These are phyloP conservation scores for Cartodere bifasciata DNA, from an alignment of 2,888 invertebrate genomes.

Conservation along the genomic window DNA sequence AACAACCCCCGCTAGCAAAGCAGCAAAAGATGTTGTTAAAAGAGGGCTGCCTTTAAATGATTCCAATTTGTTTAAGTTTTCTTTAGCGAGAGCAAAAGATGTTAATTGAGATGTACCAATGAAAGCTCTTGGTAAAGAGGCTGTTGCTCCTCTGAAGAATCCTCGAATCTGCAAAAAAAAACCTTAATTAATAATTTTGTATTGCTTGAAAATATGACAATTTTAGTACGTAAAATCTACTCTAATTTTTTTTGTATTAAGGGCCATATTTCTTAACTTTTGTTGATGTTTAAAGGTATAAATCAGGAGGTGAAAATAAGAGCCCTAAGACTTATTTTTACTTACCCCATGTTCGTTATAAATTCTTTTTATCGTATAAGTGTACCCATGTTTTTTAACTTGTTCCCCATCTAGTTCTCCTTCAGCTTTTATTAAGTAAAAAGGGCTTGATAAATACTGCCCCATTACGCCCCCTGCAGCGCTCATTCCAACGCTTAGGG, in stretches of 20 bases:
- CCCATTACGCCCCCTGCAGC: constrained; percentile 55
- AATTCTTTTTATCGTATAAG: constrained; percentile 39
- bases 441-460: constrained; percentile 58
- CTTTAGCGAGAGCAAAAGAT: constrained; percentile 55
- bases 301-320: too few relatives aligned
- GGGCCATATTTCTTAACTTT: too few relatives aligned
- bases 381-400: constrained; percentile 35
- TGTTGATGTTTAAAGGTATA: too few relatives aligned
- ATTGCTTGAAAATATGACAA: too few relatives aligned
- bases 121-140: constrained; percentile 57
- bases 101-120: constrained; percentile 74
- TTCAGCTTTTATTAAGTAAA: constrained; percentile 75
- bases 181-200: too few relatives aligned
- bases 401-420: constrained; percentile 8
- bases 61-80: constrained; percentile 32
- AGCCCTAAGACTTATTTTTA: too few relatives aligned
- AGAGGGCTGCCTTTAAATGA: constrained; percentile 36
- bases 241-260: too few relatives aligned
- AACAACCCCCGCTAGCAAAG: constrained; percentile 61
- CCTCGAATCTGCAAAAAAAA: constrained; percentile 37
- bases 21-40: constrained; percentile 48
- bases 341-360: constrained; percentile 40
- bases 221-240: too few relatives aligned
- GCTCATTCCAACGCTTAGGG: constrained; percentile 38
- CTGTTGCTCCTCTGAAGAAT: constrained; percentile 64